Base-by-base conservation (phyloP, 2,888 invertebrate species). In the Macrostomum cliftonense region DNA sequence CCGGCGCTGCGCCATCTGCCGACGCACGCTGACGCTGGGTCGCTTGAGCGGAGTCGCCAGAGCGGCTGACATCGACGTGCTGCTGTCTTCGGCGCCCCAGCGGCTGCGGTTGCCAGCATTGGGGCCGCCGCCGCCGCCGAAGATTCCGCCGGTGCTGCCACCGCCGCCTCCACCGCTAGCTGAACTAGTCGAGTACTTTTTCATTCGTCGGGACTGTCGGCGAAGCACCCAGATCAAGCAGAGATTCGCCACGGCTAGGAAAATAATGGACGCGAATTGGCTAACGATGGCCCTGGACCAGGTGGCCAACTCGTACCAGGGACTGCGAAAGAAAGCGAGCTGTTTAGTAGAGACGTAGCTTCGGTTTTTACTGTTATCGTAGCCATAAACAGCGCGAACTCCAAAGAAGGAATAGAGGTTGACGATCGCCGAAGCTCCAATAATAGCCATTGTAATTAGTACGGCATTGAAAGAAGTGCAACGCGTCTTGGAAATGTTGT, bases 321-420 rank as follows among this genome's bases (percentile, higher is more conserved):
- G 19, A 13, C 43, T 45, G 13, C 13, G 7, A 17, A 40, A 36
- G 13, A 47, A 47, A 2, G 39, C 12, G 12, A 36, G 42, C 13
- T 28, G 45, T 12, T 16, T 5, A 21, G 40, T 42, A 11, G 16
- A 12, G 5, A 47, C 21, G 12, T 36, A 42, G 16, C 43, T 39
- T 12, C 42, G 17, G 12, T 47, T 47, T 13, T 21, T 47, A 16
- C 21, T 19, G 5, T 28, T 9, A 9, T 28, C 28, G 43, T 40
- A 21, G 19, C 45, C 21, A 4, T 45, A 42, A 12, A 5, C 2
- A 17, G 45, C 28, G 2, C 45, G 19, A n/a, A 28, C 28, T 2
- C 36, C 45, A 16, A 42, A 47, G 17, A 47, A 47, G 17, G 45
- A 47, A n/a, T 42, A 43, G 12, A 17, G 20, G 45, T 47, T 47